These are phyloP conservation scores for Triops cancriformis DNA, from an alignment of 1,140 invertebrate genomes.

Conservation along the genomic window DNA sequence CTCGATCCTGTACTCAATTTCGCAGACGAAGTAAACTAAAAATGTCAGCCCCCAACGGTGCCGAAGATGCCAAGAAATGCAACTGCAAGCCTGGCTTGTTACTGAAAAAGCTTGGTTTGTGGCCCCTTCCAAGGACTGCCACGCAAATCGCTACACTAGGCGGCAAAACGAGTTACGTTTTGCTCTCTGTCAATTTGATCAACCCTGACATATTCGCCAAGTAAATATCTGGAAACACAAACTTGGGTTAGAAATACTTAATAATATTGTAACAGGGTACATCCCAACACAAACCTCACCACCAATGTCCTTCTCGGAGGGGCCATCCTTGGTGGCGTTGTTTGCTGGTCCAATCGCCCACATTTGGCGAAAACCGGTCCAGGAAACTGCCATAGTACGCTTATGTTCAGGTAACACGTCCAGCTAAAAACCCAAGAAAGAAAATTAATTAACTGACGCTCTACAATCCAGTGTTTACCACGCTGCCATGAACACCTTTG, in stretches of 20 bases:
- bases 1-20: too few species aligned
- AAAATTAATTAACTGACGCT: conserved; percentile 25
- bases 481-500: conserved; percentile 57
- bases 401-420: neutral
- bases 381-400: neutral
- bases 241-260: neutral
- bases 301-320: neutral
- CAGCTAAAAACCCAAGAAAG: neutral
- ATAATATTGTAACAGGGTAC: neutral
- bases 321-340: neutral
- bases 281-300: neutral
- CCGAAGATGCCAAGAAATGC: neutral
- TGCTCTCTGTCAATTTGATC: neutral
- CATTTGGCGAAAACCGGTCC: neutral
- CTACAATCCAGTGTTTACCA: conserved; percentile 48
- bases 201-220: neutral
- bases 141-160: neutral
- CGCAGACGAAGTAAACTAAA: too few species aligned
- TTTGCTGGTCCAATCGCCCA: neutral
- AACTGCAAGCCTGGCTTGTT: neutral
- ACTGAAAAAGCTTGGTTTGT: neutral
- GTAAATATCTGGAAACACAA: neutral
- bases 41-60: neutral
- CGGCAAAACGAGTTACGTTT: neutral
- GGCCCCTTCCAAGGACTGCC: neutral